Percentiles rank a stretch among this genome's conserved stretches.
These are phyloP conservation scores for Periophthalmus magnuspinnatus DNA, from an alignment of 2,797 vertebrate genomes.

Conservation along the genomic window DNA sequence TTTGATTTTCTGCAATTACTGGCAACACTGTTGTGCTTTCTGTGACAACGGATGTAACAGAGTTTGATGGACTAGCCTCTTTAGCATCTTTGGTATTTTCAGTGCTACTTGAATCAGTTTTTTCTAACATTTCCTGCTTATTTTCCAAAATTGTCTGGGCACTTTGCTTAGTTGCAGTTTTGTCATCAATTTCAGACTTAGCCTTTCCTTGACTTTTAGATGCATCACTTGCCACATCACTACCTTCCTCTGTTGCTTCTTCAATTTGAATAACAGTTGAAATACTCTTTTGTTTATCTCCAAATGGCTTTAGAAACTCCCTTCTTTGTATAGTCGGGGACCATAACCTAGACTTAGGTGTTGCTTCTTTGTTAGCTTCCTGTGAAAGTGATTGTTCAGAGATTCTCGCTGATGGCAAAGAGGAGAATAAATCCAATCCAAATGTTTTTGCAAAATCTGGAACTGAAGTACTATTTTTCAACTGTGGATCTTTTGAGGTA, in stretches of 20 bases:
- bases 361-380: not conserved
- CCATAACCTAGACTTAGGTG: conserved; percentile 2
- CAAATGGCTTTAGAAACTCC: not conserved
- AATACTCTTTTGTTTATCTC: not conserved
- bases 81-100: not conserved
- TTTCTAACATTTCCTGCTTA: not conserved
- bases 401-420: conserved; percentile 7
- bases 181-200: not conserved
- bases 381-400: not conserved
- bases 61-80: not conserved
- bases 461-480: not conserved
- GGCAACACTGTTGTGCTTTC: not conserved
- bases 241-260: not conserved
- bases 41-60: too few relatives aligned
- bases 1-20: not conserved
- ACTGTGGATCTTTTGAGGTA: conserved; percentile 24
- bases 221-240: not conserved
- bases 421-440: conserved; percentile 12
- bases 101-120: not conserved
- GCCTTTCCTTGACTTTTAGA: not conserved
- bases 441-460: conserved; percentile 5
- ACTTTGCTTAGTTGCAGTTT: not conserved
- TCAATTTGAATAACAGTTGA: conserved; percentile 5
- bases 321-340: not conserved
- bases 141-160: not conserved